phyloP scores from a whole-genome alignment of 2,113 vertebrate genomes.

The Pipa parva region DNA sequence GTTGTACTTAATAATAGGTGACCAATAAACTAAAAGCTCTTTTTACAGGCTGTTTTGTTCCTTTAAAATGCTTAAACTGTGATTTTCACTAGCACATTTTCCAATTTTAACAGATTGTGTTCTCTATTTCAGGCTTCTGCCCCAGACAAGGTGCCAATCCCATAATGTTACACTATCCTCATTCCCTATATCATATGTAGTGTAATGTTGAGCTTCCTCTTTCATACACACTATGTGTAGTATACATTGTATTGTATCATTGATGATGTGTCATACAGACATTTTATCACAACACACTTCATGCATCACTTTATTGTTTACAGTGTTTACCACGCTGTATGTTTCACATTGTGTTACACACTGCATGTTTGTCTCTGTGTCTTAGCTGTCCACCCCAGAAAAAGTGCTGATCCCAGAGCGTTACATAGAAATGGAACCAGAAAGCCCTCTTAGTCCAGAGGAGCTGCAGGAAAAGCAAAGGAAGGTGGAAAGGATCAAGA shows the following conservation, averaged over 20 bases:
- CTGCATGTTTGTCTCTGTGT: constrained; percentile 22
- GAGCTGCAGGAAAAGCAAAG: constrained; percentile 91
- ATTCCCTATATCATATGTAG: constrained; percentile 55
- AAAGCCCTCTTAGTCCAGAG: constrained; percentile 79
- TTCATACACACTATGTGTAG: background rate
- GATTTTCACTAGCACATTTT: background rate
- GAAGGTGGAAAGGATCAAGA: constrained; percentile 94
- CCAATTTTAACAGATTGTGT: constrained; percentile 14
- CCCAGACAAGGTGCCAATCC: constrained; percentile 83
- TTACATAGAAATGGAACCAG: constrained; percentile 77
- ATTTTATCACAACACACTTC: background rate
- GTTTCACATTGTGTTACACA: constrained; percentile 18
- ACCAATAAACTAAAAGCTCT: too few species aligned
- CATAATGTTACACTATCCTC: constrained; percentile 76
- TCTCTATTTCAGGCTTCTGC: constrained; percentile 67
- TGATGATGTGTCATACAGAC: background rate
- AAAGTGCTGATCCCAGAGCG: constrained; percentile 86
- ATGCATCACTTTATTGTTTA: background rate
- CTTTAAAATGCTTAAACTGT: background rate
- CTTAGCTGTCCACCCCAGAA: constrained; percentile 77
- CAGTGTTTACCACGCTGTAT: background rate
- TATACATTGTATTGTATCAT: background rate
- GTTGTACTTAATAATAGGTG: too few species aligned
- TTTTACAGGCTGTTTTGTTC: too few species aligned
- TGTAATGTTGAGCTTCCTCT: background rate